A percentile compares a stretch with the other conserved stretches of the same genome.
Evolutionary conservation across 1,140 invertebrate species (phyloP).

Genomic region (Dinothrombium tinctorium): DNA sequence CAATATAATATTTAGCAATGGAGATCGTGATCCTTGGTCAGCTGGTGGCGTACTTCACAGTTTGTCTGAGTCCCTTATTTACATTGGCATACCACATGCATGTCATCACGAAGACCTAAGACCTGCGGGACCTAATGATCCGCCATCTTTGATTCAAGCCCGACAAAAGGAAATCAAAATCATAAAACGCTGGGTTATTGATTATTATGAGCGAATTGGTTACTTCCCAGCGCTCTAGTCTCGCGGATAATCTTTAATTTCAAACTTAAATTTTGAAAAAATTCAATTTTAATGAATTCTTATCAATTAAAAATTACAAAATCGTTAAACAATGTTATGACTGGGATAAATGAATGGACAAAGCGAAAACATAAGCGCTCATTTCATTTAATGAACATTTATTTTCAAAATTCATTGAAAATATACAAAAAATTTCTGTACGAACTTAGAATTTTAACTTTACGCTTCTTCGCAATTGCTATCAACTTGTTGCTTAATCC

Average conservation of each 20-base stretch:
- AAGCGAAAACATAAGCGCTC: too few species aligned
- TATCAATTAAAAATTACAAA: background rate
- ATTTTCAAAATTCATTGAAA: too few species aligned
- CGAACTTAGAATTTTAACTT: too few species aligned
- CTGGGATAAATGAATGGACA: too few species aligned
- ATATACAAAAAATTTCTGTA: too few species aligned
- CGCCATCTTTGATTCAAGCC: constrained; percentile 36
- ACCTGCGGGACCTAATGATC: constrained; percentile 38
- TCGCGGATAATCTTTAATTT: too few species aligned
- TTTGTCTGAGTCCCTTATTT: background rate
- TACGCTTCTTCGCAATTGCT: too few species aligned
- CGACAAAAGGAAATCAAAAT: constrained; percentile 37
- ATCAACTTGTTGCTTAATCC: too few species aligned
- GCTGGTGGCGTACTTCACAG: constrained; percentile 42
- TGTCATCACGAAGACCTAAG: constrained; percentile 83
- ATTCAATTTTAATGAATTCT: background rate
- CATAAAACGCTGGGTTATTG: constrained; percentile 41
- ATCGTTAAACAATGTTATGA: too few species aligned
- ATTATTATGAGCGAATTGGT: constrained; percentile 9
- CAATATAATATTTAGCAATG: constrained; percentile 77
- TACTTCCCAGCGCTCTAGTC: too few species aligned
- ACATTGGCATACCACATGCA: constrained; percentile 41
- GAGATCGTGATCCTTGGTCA: constrained; percentile 74
- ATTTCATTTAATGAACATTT: too few species aligned
- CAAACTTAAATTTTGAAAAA: too few species aligned